Base-by-base conservation (phyloP, 2,888 invertebrate species). In the Dione juno region DNA sequence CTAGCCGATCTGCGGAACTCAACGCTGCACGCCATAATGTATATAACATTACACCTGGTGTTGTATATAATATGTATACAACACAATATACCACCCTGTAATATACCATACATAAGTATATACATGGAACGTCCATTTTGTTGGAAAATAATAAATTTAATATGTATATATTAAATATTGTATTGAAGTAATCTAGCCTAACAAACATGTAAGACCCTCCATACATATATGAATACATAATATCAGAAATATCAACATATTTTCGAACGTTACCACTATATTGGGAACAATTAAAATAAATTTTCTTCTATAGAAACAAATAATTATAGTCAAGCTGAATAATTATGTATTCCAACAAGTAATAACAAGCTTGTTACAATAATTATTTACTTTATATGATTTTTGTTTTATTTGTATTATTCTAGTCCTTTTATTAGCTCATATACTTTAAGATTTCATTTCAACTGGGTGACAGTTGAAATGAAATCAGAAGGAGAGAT, bases 281-380 rank as follows among this genome's bases (percentile, higher is more conserved):
- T 69, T 59, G 61, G 64, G 53, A 35, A 72, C 70, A 71, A 74
- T 75, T 75, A 74, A 61, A n/a, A 43, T 59, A 43, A 71, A 69
- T 72, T 48, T 63, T 67, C 69, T 64, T 48, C 67, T 64, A 68
- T 72, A 54, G 48, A 72, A 53, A 69, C 59, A 59, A 72, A 71
- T 72, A 72, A 75, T 73, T 74, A 70, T 53, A 58, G 71, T 58
- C 57, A 43, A 50, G 53, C 43, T 75, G 61, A 70, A 76, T 73
- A 71, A 70, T 73, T 67, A 70, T 70, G 28, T 66, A 66, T 67
- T 68, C 21, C 45, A 69, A 64, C 43, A 43, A 59, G 48, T 67
- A 67, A 66, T 69, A 63, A 40, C 66, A 65, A 35, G 68, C 16
- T n/a, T 40, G 13, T 59, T 67, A 61, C 21, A 63, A 41, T 64